Evolutionary conservation across 2,888 invertebrate genomes (phyloP).

Genomic region (Aphodius sticticus): DNA sequence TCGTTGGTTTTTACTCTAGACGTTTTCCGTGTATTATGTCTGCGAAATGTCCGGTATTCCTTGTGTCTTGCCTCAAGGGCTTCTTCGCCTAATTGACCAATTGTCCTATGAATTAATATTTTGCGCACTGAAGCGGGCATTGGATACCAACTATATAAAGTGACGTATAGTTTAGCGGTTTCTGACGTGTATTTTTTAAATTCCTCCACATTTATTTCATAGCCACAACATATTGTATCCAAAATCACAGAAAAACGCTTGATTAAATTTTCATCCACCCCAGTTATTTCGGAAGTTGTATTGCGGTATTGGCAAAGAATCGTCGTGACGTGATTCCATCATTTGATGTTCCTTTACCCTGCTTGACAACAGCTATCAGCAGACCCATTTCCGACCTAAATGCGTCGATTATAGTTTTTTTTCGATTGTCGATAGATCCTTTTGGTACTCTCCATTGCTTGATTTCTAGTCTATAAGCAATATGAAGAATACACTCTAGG

Average conservation of each 20-base stretch:
- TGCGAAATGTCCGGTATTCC: background rate
- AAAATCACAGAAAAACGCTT: background rate
- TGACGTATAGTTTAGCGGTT: constrained; percentile 19
- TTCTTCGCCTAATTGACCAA: constrained; percentile 34
- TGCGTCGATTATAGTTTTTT: background rate
- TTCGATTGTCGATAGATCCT: background rate
- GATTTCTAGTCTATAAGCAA: background rate
- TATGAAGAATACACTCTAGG: background rate
- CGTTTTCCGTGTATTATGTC: background rate
- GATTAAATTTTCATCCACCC: constrained; percentile 11
- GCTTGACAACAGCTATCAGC: background rate
- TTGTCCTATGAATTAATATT: constrained; percentile 47
- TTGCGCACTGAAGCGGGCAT: constrained; percentile 47
- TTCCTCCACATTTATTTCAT: constrained; percentile 28
- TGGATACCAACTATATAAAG: constrained; percentile 26
- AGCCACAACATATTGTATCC: background rate
- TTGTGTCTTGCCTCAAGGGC: constrained; percentile 31
- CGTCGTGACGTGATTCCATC: constrained; percentile 8
- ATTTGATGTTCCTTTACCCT: constrained; percentile 7
- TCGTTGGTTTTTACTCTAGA: background rate
- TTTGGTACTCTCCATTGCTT: background rate
- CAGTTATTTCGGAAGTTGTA: background rate
- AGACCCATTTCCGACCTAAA: background rate
- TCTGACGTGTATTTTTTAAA: constrained; percentile 16
- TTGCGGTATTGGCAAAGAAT: constrained; percentile 6